Percentiles rank a stretch among this genome's conserved stretches.
These are phyloP conservation scores for Hedya salicella DNA, from an alignment of 2,888 invertebrate genomes.

Conservation along the genomic window DNA sequence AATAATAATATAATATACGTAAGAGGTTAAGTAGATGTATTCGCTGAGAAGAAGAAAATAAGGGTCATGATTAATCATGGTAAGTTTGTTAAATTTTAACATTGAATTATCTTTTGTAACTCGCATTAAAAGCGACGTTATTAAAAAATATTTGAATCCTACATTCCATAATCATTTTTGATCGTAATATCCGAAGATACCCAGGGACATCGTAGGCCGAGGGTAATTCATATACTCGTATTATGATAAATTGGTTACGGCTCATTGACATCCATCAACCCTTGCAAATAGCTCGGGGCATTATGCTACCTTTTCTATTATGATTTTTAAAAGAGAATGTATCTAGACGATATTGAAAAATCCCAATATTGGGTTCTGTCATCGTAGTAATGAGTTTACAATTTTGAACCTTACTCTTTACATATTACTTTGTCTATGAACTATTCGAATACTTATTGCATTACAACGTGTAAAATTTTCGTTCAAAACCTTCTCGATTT, in stretches of 20 bases:
- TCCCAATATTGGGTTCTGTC: neutral
- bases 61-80: no score
- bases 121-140: neutral
- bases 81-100: no score
- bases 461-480: no score
- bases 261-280: conserved; percentile 18
- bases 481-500: no score
- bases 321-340: neutral
- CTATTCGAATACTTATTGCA: no score
- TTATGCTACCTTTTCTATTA: conserved; percentile 12
- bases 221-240: conserved; percentile 1
- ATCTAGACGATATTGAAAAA: conserved; percentile 1
- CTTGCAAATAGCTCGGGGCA: conserved; percentile 13
- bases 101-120: no score
- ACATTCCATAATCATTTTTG: conserved; percentile 2
- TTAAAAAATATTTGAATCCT: neutral
- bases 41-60: no score
- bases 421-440: no score
- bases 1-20: no score
- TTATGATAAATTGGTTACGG: conserved; percentile 20
- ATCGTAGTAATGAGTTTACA: neutral
- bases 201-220: neutral
- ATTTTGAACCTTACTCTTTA: no score
- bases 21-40: no score
- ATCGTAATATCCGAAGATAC: neutral